Percentiles rank a stretch among this genome's conserved stretches.
These are phyloP conservation scores for Triplophysa rosa DNA, from an alignment of 2,113 vertebrate species.

Conservation along the genomic window DNA sequence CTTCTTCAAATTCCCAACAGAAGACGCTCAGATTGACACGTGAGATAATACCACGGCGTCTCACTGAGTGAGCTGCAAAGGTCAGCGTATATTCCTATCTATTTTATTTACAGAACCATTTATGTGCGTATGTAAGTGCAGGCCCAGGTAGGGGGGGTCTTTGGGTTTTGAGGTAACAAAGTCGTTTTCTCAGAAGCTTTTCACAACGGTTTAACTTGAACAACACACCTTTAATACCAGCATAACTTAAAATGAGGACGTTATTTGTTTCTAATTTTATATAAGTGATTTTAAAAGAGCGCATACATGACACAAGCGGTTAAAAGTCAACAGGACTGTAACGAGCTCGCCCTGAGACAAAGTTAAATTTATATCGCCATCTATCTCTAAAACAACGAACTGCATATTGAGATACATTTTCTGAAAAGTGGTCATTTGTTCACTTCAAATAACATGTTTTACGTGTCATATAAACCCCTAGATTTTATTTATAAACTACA, in stretches of 20 bases:
- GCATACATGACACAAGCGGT: background rate
- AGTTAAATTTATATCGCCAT: background rate
- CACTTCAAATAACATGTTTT: too few species aligned
- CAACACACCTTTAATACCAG: too few species aligned
- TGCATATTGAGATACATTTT: background rate
- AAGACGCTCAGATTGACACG: constrained; percentile 6
- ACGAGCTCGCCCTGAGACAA: background rate
- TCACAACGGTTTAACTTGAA: background rate
- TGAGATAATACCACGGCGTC: background rate
- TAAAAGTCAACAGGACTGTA: background rate
- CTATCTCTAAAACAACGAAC: constrained; percentile 9
- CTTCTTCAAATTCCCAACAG: background rate
- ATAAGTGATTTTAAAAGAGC: background rate
- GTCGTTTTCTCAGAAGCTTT: background rate
- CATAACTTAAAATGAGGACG: background rate
- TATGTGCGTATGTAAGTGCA: background rate
- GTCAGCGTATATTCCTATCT: too few species aligned
- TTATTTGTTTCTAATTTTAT: background rate
- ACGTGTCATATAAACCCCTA: background rate
- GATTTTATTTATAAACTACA: background rate
- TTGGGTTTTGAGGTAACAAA: background rate
- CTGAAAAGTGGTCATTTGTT: background rate
- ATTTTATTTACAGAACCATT: too few species aligned
- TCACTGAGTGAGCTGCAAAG: too few species aligned
- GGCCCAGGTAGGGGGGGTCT: background rate